Conservation (phyloP, 2,888 invertebrate species). For the Lithophane semibrunnea region DNA sequence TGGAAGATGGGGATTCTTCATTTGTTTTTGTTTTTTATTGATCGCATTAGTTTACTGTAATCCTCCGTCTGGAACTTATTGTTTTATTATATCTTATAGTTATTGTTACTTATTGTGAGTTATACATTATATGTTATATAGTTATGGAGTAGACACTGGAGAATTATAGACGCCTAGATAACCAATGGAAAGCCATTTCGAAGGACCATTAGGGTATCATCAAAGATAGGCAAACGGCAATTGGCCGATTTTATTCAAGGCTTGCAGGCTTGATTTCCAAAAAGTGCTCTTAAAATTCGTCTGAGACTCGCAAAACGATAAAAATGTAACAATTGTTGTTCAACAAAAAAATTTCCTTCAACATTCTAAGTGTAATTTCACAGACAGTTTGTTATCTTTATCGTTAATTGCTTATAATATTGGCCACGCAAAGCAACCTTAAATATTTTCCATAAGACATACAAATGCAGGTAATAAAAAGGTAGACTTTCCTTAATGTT, state of each 20-base stretch:
- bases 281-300: not conserved
- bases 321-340: slow-evolving; percentile 11
- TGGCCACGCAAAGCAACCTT: not conserved
- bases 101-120: no score
- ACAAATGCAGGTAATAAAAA: not conserved
- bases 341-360: slow-evolving; percentile 9
- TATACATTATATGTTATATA: not conserved
- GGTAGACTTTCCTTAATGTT: not conserved
- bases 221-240: not conserved
- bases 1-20: no score
- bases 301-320: no score
- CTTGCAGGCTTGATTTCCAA: not conserved
- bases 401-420: slow-evolving; percentile 38
- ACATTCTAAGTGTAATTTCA: slow-evolving; percentile 17
- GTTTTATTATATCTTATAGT: no score
- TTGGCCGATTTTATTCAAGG: not conserved
- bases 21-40: not conserved
- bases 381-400: slow-evolving; percentile 42
- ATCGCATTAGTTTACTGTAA: no score
- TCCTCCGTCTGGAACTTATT: not conserved
- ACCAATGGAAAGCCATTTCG: not conserved
- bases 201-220: not conserved
- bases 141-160: not conserved
- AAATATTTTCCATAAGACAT: slow-evolving; percentile 22
- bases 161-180: not conserved